Evolutionary conservation across 2,113 vertebrate species (phyloP).

Genomic region (Pipra filicauda): DNA sequence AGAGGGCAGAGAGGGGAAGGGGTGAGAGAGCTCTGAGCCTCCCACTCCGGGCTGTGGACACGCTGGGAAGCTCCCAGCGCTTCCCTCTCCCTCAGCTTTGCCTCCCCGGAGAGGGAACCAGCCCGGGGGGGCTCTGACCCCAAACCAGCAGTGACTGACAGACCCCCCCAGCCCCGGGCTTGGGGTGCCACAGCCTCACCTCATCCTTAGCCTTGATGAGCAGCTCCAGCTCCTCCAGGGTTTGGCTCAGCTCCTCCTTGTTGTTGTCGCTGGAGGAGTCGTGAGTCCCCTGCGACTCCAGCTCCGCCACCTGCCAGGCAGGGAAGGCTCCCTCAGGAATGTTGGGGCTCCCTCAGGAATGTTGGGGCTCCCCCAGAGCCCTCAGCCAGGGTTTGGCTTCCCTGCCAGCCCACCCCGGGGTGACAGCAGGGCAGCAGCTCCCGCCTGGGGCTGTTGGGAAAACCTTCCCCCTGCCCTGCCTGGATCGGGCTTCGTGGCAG

Average conservation of each 20-base stretch:
- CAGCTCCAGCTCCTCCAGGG: conserved; percentile 87
- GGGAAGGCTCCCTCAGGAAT: fast-evolving
- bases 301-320: conserved; percentile 81
- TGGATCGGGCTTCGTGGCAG: fast-evolving
- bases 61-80: background rate
- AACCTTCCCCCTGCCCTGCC: background rate
- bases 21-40: background rate
- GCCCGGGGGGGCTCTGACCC: background rate
- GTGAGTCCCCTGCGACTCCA: conserved; percentile 80
- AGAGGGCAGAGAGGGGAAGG: background rate
- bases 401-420: background rate
- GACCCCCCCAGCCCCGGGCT: background rate
- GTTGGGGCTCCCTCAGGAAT: fast-evolving
- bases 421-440: background rate
- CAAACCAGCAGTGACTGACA: background rate
- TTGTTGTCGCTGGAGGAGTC: conserved; percentile 74
- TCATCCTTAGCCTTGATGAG: conserved; percentile 92
- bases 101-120: background rate
- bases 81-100: background rate
- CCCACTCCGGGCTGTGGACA: background rate
- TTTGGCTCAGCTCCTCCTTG: conserved; percentile 85
- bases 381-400: background rate
- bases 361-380: background rate
- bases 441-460: background rate
- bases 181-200: conserved; percentile 62